Evolutionary conservation across 2,888 invertebrate genomes (phyloP), one percentile per base, ranked within the genome.

Genomic region (Meghimatium bilineatum): DNA sequence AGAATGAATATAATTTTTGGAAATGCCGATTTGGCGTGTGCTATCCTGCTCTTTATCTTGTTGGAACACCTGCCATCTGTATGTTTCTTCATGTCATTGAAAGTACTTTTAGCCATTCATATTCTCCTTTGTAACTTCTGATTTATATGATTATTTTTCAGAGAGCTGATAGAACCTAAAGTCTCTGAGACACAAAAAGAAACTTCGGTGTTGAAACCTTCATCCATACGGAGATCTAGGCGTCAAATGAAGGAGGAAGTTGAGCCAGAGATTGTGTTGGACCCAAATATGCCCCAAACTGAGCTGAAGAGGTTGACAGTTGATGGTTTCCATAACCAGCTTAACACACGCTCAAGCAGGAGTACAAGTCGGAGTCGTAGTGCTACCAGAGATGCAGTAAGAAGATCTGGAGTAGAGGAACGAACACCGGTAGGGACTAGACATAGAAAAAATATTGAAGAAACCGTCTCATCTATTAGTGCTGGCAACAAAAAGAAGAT

Each of bases 241-340:
- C 63, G 84, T 5, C 36, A 49, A 26, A 56, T 66, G 36, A 67
- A 49, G 29, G 84, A 84, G 34, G 80, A 83, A 32, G 74, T 14
- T 17, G 72, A 38, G 36, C 26, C 63, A n/a, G 76, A 75, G n/a
- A 38, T 76, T 5, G 29, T 80, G 8, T 66, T 80, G 26, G 76
- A 56, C 56, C 36, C 77, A 29, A 75, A 38, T 49, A 49, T 84
- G n/a, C 75, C 84, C 6, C 56, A 80, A 75, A 69, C 49, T 20
- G 84, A 84, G n/a, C 84, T 84, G 69, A 84, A 84, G 34, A 72
- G 84, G 23, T 69, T 84, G 23, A 80, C 84, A 29, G 76, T 84
- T 56, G 84, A 84, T 80, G 84, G 84, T 14, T 84, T 84, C 56
- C 80, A 84, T n/a, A 80, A 80, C 44, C 84, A 84, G 34, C 29